Conservation (phyloP, 2,113 vertebrate species). For the Ardeotis arabs region DNA sequence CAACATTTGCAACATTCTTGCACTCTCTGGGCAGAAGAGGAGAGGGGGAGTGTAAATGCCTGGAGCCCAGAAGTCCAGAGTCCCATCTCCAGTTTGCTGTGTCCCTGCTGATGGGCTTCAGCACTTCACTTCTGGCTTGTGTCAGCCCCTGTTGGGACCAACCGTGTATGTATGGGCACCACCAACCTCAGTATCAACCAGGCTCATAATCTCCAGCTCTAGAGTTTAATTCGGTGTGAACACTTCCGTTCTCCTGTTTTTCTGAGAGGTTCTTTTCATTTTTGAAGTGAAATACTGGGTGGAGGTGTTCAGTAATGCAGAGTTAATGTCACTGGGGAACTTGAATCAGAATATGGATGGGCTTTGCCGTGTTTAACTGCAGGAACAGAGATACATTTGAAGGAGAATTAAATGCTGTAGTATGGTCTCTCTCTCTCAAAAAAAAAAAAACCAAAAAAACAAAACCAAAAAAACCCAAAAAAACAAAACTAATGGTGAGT, state of each 20-base stretch:
- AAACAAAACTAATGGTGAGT: not conserved
- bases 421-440: not conserved
- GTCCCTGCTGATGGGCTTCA: not conserved
- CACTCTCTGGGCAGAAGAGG: not conserved
- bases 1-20: not conserved
- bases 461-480: too few species aligned
- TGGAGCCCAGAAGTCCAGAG: not conserved
- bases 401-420: not conserved
- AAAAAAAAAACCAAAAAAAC: too few species aligned
- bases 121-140: not conserved
- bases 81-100: not conserved
- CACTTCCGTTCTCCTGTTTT: not conserved
- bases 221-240: not conserved
- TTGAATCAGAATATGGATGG: not conserved
- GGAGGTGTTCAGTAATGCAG: not conserved
- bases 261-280: not conserved
- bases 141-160: not conserved
- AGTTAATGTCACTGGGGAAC: not conserved
- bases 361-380: not conserved
- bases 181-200: not conserved
- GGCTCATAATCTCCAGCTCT: not conserved
- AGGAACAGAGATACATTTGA: not conserved
- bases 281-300: not conserved
- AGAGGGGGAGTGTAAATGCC: not conserved
- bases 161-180: fast-evolving